These are phyloP conservation scores for Torymus aiolomorphi DNA, from an alignment of 2,888 invertebrate genomes.

Conservation along the genomic window DNA sequence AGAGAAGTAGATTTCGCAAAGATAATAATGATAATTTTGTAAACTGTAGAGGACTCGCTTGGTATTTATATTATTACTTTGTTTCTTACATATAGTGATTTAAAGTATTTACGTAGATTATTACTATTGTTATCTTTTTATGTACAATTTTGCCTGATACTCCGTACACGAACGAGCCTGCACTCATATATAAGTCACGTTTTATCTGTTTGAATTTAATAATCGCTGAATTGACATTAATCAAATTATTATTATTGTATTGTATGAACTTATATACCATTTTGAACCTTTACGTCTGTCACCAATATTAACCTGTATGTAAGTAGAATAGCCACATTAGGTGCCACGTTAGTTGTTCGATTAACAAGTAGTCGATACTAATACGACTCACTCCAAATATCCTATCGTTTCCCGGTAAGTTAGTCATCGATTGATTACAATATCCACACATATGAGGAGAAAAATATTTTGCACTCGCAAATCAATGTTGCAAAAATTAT, in stretches of 20 bases:
- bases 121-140: slow-evolving; percentile 31
- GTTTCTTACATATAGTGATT: slow-evolving; percentile 6
- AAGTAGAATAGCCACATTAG: slow-evolving; percentile 58
- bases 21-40: slow-evolving; percentile 28
- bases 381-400: slow-evolving; percentile 66
- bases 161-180: slow-evolving; percentile 45
- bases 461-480: slow-evolving; percentile 26
- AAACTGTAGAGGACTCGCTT: slow-evolving; percentile 42
- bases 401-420: slow-evolving; percentile 71
- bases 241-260: slow-evolving; percentile 39
- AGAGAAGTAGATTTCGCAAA: slow-evolving; percentile 48
- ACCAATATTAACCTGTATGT: slow-evolving; percentile 52
- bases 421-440: slow-evolving; percentile 64
- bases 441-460: slow-evolving; percentile 55
- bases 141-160: slow-evolving; percentile 43
- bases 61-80: slow-evolving; percentile 19
- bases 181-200: slow-evolving; percentile 47
- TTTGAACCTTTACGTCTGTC: slow-evolving; percentile 48
- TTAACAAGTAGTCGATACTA: slow-evolving; percentile 60
- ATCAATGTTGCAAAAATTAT: background rate
- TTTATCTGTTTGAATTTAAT: slow-evolving; percentile 39
- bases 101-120: slow-evolving; percentile 49
- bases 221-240: slow-evolving; percentile 20
- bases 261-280: slow-evolving; percentile 46
- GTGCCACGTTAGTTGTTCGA: slow-evolving; percentile 57